Evolutionary conservation across 2,797 vertebrate species (phyloP), one percentile per base, ranked within the genome.

Genomic region (Zenarchopterus dispar): DNA sequence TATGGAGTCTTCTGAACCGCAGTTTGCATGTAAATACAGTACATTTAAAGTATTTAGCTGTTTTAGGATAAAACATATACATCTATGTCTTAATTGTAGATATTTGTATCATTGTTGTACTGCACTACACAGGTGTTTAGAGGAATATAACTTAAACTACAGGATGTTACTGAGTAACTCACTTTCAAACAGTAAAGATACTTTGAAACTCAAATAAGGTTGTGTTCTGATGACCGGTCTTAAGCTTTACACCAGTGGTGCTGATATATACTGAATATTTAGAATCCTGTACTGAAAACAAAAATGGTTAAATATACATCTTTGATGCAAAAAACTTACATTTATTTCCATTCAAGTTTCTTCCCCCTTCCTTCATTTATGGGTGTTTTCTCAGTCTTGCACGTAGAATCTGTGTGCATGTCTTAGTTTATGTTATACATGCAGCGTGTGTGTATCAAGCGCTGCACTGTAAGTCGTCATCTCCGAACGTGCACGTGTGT

Each of bases 61-160:
- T 70, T 47, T 71, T 31, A 74, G 54, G 48, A 72, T 47, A 52
- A 33, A 62, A 56, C 46, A 0, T 21, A 28, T 71, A 68, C 61
- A 50, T 64, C 67, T 84, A 70, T 51, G 11, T 77, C 84, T 84
- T 81, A 84, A 49, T 63, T 2, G 26, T 46, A 23, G 31, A 76
- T 65, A 70, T 65, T 53, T 57, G 49, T 39, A 66, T 42, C 72
- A 28, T 36, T 51, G 39, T 71, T n/a, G 43, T 62, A 56, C 8
- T 11, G 21, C 62, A 52, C 44, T 63, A 59, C 8, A 62, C 50
- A 56, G 21, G 24, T 50, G 51, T 42, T 73, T 62, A 66, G 19
- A 75, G 61, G 80, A 79, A 69, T 53, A 70, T 66, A 61, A 41
- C 74, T 68, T 85, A 61, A 75, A 62, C 58, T 74, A 70, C 7